Conservation (phyloP, 2,888 invertebrate genomes). For the Drosophila hawaiiensis region DNA sequence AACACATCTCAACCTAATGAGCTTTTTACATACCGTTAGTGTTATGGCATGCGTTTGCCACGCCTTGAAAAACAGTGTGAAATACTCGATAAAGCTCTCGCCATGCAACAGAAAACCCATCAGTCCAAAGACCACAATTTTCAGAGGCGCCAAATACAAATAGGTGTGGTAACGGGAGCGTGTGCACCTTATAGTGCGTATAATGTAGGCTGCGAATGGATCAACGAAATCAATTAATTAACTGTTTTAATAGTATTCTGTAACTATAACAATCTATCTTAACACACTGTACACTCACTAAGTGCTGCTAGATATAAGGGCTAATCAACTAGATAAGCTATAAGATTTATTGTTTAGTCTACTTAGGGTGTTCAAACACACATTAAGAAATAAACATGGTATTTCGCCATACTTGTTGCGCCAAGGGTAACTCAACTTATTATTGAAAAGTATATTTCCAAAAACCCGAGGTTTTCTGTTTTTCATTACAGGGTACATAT, state of each 20-base stretch:
- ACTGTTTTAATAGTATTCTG: background rate
- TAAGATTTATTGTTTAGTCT: background rate
- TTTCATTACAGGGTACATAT: background rate
- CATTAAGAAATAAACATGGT: no score
- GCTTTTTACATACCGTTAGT: conserved; percentile 85
- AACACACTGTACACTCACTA: background rate
- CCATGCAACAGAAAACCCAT: conserved; percentile 87
- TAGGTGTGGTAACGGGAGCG: conserved; percentile 90
- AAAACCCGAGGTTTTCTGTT: background rate
- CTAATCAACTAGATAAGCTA: background rate
- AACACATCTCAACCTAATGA: conserved; percentile 3
- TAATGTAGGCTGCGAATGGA: conserved; percentile 72
- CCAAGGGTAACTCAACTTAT: no score
- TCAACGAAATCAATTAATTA: background rate
- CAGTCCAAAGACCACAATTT: conserved; percentile 90
- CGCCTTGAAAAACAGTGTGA: conserved; percentile 85
- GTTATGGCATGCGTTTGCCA: conserved; percentile 87
- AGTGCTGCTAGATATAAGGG: background rate
- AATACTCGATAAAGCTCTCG: conserved; percentile 81
- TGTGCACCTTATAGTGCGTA: conserved; percentile 86
- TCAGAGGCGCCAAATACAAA: conserved; percentile 90
- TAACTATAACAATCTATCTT: background rate
- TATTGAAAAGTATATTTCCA: background rate
- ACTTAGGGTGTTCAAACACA: background rate
- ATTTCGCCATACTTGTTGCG: background rate